These are phyloP conservation scores for Ecdyonurus torrentis DNA, from an alignment of 2,888 invertebrate genomes.

Conservation along the genomic window DNA sequence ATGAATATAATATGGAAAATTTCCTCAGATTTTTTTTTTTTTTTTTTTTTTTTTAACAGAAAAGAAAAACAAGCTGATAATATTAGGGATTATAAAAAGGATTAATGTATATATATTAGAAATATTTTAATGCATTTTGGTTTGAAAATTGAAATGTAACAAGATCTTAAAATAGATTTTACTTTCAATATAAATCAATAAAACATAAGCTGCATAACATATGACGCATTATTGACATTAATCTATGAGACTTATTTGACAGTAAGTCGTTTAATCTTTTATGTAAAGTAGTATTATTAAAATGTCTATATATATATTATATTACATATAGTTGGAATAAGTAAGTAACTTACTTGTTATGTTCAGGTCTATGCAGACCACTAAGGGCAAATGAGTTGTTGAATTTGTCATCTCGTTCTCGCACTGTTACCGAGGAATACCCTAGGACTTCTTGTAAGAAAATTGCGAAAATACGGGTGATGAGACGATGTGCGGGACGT, in stretches of 20 bases:
- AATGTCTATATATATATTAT: slow-evolving; percentile 5
- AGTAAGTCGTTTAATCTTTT: not conserved
- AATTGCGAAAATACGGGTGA: slow-evolving; percentile 38
- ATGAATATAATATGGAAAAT: too few relatives aligned
- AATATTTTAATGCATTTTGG: too few relatives aligned
- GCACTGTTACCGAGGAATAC: slow-evolving; percentile 28
- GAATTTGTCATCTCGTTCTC: slow-evolving; percentile 29
- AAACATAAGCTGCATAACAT: too few relatives aligned
- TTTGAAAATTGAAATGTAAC: too few relatives aligned
- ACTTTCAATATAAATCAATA: too few relatives aligned
- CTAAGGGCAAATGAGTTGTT: slow-evolving; percentile 23
- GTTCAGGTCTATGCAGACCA: slow-evolving; percentile 22
- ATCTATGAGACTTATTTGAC: not conserved
- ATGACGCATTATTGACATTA: too few relatives aligned
- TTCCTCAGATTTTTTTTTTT: too few relatives aligned
- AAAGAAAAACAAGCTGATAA: too few relatives aligned
- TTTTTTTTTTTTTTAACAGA: too few relatives aligned
- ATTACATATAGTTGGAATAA: not conserved
- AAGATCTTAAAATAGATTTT: too few relatives aligned
- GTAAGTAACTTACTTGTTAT: not conserved
- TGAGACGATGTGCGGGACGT: slow-evolving; percentile 36
- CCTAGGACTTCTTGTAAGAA: slow-evolving; percentile 34
- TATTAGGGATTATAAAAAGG: too few relatives aligned
- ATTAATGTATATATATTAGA: too few relatives aligned
- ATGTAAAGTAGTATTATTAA: slow-evolving; percentile 5